Base-by-base conservation (phyloP, 1,140 invertebrate species). In the Sweltsa coloradensis region DNA sequence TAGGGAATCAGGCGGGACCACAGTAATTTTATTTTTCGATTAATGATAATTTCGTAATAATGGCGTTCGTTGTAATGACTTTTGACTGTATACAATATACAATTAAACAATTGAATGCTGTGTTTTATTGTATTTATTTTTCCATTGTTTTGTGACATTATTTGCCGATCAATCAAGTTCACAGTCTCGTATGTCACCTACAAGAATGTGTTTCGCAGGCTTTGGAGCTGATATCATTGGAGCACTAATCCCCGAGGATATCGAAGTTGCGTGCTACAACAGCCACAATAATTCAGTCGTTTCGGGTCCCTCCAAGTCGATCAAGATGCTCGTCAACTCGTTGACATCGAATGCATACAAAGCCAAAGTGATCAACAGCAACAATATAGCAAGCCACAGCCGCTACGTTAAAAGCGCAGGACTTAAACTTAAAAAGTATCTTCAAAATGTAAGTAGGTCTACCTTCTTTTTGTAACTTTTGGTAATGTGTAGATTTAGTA, bases 401-500 rank as follows among this genome's bases (percentile, higher is more conserved):
- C 62, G 70, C 25, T 70, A 67, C 47, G 75, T 79, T 65, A 58
- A 56, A 14, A 52, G 58, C 41, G 71, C 75, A 51, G 83, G 83
- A n/a, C 79, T 85, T 0, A 74, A 70, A 27, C 67, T 97, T 6
- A 60, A 86, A 9, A 66, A 76, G 51, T 79, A 83, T 53, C 61
- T 96, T 47, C 74, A 68, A 58, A 66, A 84, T 60, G 77, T 88
- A 57, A 26, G 18, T n/a, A n/a, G n/a, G n/a, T n/a, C n/a, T n/a
- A n/a, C n/a, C n/a, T n/a, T n/a, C n/a, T n/a, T n/a, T n/a, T n/a
- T n/a, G n/a, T n/a, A n/a, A n/a, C n/a, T n/a, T n/a, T n/a, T n/a
- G n/a, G n/a, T n/a, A n/a, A n/a, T n/a, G n/a, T n/a, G n/a, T n/a
- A n/a, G n/a, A n/a, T n/a, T n/a, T n/a, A n/a, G n/a, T n/a, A n/a